phyloP scores from a whole-genome alignment of 2,113 vertebrate species.

The Carollia perspicillata region DNA sequence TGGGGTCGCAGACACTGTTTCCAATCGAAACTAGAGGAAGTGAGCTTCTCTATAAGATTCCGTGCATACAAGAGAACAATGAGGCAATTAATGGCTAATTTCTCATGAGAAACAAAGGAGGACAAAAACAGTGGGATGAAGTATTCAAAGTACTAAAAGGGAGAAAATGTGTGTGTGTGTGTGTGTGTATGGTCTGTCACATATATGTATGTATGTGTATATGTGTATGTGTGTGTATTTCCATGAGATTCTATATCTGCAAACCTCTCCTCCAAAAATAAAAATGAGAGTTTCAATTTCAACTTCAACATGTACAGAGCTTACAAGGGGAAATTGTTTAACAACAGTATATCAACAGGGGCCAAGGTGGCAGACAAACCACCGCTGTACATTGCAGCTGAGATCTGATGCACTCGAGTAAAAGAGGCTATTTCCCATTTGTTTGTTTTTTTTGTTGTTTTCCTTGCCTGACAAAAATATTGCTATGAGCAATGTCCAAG shows the following conservation, averaged over 20 bases:
- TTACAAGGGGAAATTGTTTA: background rate
- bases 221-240: background rate
- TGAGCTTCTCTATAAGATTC: slow-evolving; percentile 47
- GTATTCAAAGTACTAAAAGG: no score
- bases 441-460: no score
- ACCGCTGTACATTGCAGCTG: fast-evolving
- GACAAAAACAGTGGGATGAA: background rate
- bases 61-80: background rate
- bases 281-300: background rate
- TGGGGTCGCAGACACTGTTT: slow-evolving; percentile 52
- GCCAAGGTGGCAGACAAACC: fast-evolving
- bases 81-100: background rate
- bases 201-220: no score
- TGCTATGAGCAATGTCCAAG: no score
- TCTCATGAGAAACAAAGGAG: background rate
- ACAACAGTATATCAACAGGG: no score
- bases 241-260: background rate
- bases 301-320: background rate
- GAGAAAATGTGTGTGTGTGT: no score
- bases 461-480: no score
- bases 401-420: fast-evolving
- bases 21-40: background rate
- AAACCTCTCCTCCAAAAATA: background rate
- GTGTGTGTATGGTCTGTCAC: no score
- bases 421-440: no score